Percentiles rank a stretch among this genome's conserved stretches.
These are phyloP conservation scores for Caenorhabditis doughertyi DNA, from an alignment of 2,888 invertebrate species.

Conservation along the genomic window DNA sequence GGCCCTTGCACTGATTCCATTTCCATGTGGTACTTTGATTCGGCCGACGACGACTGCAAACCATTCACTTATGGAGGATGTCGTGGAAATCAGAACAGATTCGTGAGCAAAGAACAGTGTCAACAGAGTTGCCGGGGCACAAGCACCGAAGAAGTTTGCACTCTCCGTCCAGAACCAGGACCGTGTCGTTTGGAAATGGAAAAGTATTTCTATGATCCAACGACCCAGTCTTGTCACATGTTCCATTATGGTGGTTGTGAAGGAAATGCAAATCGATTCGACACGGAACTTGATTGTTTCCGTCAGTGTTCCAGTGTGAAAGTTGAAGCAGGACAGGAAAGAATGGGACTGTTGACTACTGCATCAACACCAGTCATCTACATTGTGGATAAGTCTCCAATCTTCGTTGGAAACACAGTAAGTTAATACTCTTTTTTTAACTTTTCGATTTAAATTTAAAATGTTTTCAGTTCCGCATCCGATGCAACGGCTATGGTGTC, in stretches of 20 bases:
- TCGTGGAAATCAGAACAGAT: conserved; percentile 78
- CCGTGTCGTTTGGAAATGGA: conserved; percentile 68
- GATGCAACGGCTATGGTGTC: conserved; percentile 67
- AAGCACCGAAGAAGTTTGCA: conserved; percentile 65
- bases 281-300: conserved; percentile 57
- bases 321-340: conserved; percentile 24
- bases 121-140: conserved; percentile 47
- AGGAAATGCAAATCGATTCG: conserved; percentile 75
- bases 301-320: conserved; percentile 57
- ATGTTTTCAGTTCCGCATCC: conserved; percentile 64
- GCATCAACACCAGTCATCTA: conserved; percentile 59
- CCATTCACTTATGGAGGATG: conserved; percentile 82
- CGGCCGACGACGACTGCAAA: conserved; percentile 63
- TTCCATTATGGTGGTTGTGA: conserved; percentile 80
- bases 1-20: conserved; percentile 82
- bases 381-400: conserved; percentile 45
- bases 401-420: conserved; percentile 53
- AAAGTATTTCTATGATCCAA: conserved; percentile 77
- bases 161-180: conserved; percentile 73
- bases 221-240: conserved; percentile 70
- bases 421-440: not conserved
- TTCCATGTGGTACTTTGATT: conserved; percentile 79
- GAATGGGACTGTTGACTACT: conserved; percentile 44
- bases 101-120: conserved; percentile 62
- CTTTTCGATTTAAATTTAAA: not conserved